Evolutionary conservation across 2,888 invertebrate species (phyloP).

Genomic region (Athalia rosae): DNA sequence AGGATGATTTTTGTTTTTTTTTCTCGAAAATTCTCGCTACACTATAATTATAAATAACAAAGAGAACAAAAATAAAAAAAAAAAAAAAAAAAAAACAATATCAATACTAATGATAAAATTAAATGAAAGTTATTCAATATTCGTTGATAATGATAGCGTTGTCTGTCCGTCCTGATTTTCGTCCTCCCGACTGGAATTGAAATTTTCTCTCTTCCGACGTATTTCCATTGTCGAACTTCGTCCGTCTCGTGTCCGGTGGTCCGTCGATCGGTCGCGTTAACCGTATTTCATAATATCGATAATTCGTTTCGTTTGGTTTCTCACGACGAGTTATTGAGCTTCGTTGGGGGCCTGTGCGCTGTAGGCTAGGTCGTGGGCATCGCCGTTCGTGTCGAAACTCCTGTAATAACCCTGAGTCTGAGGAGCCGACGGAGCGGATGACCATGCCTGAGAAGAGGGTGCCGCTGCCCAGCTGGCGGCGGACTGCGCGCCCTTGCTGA

Average conservation of each 20-base stretch:
- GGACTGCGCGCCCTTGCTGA: constrained; percentile 61
- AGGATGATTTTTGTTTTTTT: neutral
- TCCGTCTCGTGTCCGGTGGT: constrained; percentile 11
- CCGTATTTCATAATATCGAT: constrained; percentile 43
- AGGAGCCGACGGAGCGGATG: constrained; percentile 65
- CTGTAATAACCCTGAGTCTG: constrained; percentile 69
- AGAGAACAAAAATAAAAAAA: constrained; percentile 36
- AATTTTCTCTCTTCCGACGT: neutral
- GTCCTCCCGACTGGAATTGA: neutral
- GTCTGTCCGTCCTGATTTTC: neutral
- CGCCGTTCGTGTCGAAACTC: constrained; percentile 73
- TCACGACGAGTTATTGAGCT: constrained; percentile 30
- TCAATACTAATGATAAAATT: constrained; percentile 3
- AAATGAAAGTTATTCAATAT: neutral
- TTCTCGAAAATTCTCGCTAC: neutral
- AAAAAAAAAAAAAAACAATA: neutral
- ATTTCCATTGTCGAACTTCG: neutral
- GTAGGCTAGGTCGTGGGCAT: constrained; percentile 83
- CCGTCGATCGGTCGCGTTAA: neutral
- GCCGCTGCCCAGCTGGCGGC: constrained; percentile 55
- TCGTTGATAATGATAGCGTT: neutral
- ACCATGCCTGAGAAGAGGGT: constrained; percentile 64
- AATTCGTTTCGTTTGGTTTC: constrained; percentile 23
- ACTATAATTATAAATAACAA: constrained; percentile 52
- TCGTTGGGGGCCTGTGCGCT: constrained; percentile 76